Evolutionary conservation across 2,888 invertebrate genomes (phyloP), one percentile per base, ranked within the genome.

Genomic region (Drosophila kuntzei): DNA sequence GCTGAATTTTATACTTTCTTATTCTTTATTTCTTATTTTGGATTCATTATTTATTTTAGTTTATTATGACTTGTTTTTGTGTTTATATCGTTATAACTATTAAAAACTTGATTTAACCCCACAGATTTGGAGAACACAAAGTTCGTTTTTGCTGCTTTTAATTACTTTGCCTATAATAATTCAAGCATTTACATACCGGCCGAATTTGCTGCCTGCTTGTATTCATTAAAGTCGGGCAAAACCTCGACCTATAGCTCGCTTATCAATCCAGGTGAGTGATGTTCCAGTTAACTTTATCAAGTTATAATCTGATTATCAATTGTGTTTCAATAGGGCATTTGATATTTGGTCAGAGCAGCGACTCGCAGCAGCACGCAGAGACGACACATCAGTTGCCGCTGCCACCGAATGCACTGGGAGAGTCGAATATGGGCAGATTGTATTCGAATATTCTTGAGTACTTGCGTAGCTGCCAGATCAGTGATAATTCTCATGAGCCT

Each of bases 131-230:
- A 87, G 16, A 67, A 67, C 0, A 74, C 84, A 3, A 80, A 74
- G 0, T 92, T 89, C 20, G 78, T 85, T 3, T 91, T 92, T 41
- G 80, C 82, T 0, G 88, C 90, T 58, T 91, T 87, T 0, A 92
- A 92, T 20, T 92, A 90, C 54, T 92, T 91, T 46, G 80, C 82
- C 0, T 91, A 90, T 66, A 86, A 87, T 0, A 34, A 71, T 0
- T 75, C 77, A 3, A 76, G 79, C 0, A 64, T 90, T 1, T 93
- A 92, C 76, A 89, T 91, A 14, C 94, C 94, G 0, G 94, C 94
- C 0, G 94, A 94, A 86, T 90, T 94, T 41, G 93, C 93, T 0
- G 70, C 94, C 0, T 90, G 91, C 12, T 90, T 93, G 71, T 94
- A 92, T 76, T 93, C 93, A 0, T 69, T 94, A 0, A 76, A 90